These are phyloP conservation scores for Micoletzkya japonica DNA, from an alignment of 2,888 invertebrate genomes.

Conservation along the genomic window DNA sequence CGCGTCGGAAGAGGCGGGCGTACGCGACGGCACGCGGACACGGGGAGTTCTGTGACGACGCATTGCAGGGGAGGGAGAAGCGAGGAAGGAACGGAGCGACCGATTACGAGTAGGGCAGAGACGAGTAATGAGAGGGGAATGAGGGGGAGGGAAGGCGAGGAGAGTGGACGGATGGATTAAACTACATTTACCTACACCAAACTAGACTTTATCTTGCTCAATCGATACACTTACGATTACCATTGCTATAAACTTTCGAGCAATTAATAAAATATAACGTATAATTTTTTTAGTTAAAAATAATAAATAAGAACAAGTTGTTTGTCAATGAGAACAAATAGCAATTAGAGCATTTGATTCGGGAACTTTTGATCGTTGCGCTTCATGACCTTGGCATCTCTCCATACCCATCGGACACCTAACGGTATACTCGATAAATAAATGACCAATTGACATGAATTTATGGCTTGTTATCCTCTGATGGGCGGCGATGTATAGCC, in stretches of 20 bases:
- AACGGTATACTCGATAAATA: no score
- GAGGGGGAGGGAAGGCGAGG: not conserved
- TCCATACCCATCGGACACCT: no score
- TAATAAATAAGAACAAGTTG: no score
- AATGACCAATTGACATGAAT: no score
- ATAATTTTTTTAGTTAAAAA: no score
- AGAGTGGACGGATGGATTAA: not conserved
- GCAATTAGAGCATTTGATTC: not conserved
- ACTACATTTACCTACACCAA: no score
- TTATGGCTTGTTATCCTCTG: no score
- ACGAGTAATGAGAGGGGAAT: not conserved
- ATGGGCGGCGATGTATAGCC: no score
- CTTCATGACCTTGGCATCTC: no score
- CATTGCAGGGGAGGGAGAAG: no score
- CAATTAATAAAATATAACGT: not conserved
- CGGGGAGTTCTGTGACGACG: slow-evolving; percentile 2
- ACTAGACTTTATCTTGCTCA: not conserved
- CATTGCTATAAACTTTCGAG: not conserved
- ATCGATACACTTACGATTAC: not conserved
- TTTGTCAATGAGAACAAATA: not conserved
- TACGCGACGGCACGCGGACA: slow-evolving; percentile 7
- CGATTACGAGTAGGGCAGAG: slow-evolving; percentile 1
- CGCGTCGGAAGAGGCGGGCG: not conserved
- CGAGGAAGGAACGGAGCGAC: not conserved
- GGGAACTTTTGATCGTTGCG: not conserved